A percentile compares a stretch with the other conserved stretches of the same genome.
These are phyloP conservation scores for Clistopyga incitator DNA, from an alignment of 2,888 invertebrate genomes.

Conservation along the genomic window DNA sequence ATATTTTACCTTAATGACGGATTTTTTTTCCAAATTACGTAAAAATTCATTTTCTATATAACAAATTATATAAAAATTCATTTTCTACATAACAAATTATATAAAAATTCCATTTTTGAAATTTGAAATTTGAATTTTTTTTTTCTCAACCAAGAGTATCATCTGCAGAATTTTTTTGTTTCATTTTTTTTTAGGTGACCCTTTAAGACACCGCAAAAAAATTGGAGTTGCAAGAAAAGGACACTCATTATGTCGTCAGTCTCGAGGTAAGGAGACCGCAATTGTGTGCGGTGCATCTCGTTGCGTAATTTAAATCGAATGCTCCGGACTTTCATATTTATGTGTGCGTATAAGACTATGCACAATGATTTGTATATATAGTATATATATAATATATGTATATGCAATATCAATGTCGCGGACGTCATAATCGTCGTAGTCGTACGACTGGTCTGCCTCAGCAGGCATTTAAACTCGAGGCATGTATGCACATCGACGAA, in stretches of 20 bases:
- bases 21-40: no score
- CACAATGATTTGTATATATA: background rate
- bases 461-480: slow-evolving; percentile 41
- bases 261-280: background rate
- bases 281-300: slow-evolving; percentile 30
- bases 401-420: slow-evolving; percentile 17
- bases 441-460: background rate
- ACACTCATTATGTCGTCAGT: slow-evolving; percentile 12
- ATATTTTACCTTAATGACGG: no score
- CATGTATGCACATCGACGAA: slow-evolving; percentile 40
- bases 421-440: background rate
- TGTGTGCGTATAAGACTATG: background rate
- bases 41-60: no score
- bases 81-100: no score
- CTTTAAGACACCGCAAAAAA: no score
- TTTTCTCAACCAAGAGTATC: no score
- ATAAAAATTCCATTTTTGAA: no score
- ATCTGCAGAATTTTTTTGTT: no score
- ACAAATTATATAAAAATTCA: no score
- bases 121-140: no score
- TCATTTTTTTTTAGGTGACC: no score
- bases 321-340: background rate
- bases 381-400: background rate
- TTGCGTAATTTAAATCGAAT: slow-evolving; percentile 46
- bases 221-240: no score